These are phyloP conservation scores for Brotogeris chrysoptera DNA, from an alignment of 2,797 vertebrate species.

Conservation along the genomic window DNA sequence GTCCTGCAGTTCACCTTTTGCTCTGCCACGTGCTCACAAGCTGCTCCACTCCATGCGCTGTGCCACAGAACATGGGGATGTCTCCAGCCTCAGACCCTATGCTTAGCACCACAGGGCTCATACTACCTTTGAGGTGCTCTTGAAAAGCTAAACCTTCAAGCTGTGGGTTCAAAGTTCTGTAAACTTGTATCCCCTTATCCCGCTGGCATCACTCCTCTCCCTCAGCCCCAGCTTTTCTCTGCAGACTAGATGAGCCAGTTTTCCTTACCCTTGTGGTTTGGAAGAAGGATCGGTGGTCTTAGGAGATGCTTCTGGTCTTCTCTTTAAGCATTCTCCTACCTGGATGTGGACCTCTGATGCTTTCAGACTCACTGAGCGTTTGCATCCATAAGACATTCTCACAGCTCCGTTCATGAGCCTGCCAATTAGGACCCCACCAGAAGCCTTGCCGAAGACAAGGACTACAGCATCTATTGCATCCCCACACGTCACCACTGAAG, in stretches of 20 bases:
- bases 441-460: not conserved
- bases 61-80: not conserved
- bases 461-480: not conserved
- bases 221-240: not conserved
- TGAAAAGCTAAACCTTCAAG: not conserved
- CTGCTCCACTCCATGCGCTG: fast-evolving
- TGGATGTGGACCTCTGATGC: not conserved
- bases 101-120: fast-evolving
- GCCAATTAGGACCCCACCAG: not conserved
- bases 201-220: not conserved
- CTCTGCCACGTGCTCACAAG: not conserved
- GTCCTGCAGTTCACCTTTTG: constrained; percentile 3
- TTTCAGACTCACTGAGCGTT: not conserved
- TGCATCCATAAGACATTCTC: not conserved
- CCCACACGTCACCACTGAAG: not conserved
- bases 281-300: not conserved
- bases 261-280: not conserved
- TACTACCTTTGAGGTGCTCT: not conserved
- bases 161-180: not conserved
- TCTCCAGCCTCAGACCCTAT: not conserved
- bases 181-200: not conserved
- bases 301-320: not conserved
- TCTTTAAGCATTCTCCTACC: not conserved
- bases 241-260: not conserved
- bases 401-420: not conserved